Percentiles rank a stretch among this genome's conserved stretches.
Evolutionary conservation across 2,113 vertebrate genomes (phyloP).

Genomic region (Antechinus flavipes): DNA sequence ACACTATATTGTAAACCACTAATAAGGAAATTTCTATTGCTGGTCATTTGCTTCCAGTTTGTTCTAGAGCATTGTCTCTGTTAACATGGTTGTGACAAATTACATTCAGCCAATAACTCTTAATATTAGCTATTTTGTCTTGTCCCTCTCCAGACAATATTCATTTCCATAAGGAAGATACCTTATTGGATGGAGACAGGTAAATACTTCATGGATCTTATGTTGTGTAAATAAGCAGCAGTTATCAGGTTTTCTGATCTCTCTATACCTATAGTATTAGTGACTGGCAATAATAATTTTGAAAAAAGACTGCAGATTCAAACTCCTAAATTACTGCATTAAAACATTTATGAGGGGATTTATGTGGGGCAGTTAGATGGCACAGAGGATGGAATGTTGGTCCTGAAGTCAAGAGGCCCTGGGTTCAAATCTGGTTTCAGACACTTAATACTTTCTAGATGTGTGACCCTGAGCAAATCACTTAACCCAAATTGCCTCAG

Average conservation of each 20-base stretch:
- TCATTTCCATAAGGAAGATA: neutral
- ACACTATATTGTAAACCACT: neutral
- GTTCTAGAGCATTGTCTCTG: neutral
- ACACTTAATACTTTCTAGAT: no score
- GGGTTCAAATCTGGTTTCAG: no score
- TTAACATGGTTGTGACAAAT: neutral
- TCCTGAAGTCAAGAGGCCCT: no score
- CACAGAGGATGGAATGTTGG: no score
- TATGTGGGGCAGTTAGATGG: no score
- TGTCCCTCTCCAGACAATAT: neutral
- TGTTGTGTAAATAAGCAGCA: neutral
- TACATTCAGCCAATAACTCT: neutral
- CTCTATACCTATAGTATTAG: neutral
- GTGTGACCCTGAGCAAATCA: no score
- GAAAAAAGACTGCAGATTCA: neutral
- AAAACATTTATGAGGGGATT: neutral
- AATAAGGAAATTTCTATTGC: neutral
- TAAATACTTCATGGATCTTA: neutral
- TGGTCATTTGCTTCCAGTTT: neutral
- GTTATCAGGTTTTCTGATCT: neutral
- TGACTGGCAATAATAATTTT: neutral
- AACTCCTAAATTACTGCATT: neutral
- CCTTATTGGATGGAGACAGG: neutral
- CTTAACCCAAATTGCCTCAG: no score
- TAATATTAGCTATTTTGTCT: conserved; percentile 17